Percentiles rank a stretch among this genome's conserved stretches.
Conservation (phyloP, 2,113 vertebrate genomes). For the Benthochromis sp. region DNA sequence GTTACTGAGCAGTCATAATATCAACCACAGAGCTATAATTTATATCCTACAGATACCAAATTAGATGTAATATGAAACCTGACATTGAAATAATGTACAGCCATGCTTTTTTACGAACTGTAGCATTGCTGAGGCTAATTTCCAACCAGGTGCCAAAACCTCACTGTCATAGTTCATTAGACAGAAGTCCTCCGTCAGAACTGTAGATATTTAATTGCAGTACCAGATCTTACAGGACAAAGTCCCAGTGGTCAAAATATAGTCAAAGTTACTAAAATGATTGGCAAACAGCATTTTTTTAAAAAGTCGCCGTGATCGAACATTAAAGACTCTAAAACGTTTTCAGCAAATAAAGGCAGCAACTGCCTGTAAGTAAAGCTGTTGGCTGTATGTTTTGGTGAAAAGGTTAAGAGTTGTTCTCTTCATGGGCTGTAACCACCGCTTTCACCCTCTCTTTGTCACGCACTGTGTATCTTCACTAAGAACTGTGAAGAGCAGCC, state of each 20-base stretch:
- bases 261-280: neutral
- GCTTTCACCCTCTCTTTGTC: neutral
- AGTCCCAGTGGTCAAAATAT: neutral
- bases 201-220: neutral
- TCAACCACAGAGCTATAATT: neutral
- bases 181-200: neutral
- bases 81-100: neutral
- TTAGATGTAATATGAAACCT: neutral
- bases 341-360: neutral
- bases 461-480: neutral
- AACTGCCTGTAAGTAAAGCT: neutral
- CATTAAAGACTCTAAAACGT: neutral
- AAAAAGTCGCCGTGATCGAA: accelerated
- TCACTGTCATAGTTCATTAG: neutral
- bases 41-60: neutral
- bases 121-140: neutral
- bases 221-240: neutral
- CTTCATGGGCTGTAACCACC: neutral
- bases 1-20: neutral
- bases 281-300: neutral
- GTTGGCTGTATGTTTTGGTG: neutral
- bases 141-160: neutral
- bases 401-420: neutral
- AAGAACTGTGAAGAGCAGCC: neutral
- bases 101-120: neutral